Percentiles rank a stretch among this genome's conserved stretches.
Conservation (phyloP, 2,797 vertebrate species). For the Apodemus agrarius region DNA sequence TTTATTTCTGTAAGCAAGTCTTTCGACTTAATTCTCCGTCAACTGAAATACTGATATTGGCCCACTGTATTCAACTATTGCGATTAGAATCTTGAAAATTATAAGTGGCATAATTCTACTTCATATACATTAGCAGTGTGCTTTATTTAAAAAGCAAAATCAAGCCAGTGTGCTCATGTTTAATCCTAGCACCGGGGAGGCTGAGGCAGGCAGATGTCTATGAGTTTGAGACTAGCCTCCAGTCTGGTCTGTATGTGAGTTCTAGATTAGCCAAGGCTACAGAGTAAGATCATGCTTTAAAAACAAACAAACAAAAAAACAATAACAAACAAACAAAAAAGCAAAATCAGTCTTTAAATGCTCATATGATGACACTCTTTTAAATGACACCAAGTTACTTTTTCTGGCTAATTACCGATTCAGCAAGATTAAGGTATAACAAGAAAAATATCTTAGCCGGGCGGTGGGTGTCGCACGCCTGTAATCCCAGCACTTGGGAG, state of each 20-base stretch:
- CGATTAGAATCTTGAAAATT: background rate
- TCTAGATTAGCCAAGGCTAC: background rate
- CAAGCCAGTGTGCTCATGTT: background rate
- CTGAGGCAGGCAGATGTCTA: background rate
- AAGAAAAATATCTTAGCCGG: too few relatives aligned
- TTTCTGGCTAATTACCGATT: constrained; percentile 10
- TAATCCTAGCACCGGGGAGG: background rate
- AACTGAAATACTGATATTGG: background rate
- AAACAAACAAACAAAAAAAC: background rate
- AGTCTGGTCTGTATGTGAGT: background rate
- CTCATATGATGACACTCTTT: background rate
- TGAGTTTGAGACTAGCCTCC: background rate
- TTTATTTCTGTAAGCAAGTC: background rate
- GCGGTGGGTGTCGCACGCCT: too few relatives aligned
- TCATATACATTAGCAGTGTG: background rate
- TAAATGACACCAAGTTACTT: background rate
- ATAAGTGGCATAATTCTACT: background rate
- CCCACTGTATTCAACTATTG: background rate
- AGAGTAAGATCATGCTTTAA: background rate
- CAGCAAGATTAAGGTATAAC: background rate
- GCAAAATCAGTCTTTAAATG: background rate
- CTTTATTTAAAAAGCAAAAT: constrained; percentile 53
- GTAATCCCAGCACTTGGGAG: too few relatives aligned
- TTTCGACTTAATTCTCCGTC: background rate
- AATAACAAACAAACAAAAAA: background rate